Evolutionary conservation across 2,113 vertebrate species (phyloP), one percentile per base, ranked within the genome.

Genomic region (Rhynchopsitta pachyrhyncha): DNA sequence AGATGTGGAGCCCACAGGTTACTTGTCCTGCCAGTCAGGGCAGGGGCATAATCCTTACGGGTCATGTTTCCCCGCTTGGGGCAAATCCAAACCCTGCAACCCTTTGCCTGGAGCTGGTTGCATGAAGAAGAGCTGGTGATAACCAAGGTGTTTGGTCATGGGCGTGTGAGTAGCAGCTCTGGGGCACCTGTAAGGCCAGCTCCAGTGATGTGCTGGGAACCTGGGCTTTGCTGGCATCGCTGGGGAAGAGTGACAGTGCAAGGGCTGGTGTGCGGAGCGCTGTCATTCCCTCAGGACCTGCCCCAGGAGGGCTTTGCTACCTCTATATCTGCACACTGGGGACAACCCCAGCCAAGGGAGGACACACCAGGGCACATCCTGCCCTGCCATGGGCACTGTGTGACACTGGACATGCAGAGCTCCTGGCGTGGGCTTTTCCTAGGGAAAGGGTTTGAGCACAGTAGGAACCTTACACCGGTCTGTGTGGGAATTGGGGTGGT

Each of bases 241-340:
- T 44, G 16, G 24, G 86, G 60, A 11, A 75, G 44, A 37, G 24
- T 7, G 13, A 10, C 22, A 3, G 7, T 71, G 24, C 0, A 0
- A 70, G 37, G 6, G 18, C 27, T 10, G 8, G 13, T 8, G n/a
- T 25, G 8, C 44, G 46, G 23, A 50, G 25, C 5, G 10, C 7
- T 24, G 35, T 8, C 1, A 0, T 27, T 29, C 4, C 20, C 27
- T 69, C 44, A 66, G 13, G 5, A 81, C 16, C 13, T 89, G 25
- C 6, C 15, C 13, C 53, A 33, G 47, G 7, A 33, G 10, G 33
- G 3, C 10, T 77, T 83, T 28, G 3, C 5, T 88, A 12, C 20
- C 27, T 84, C 27, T 29, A 15, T 22, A 25, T 62, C 44, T 62
- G 29, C 31, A 41, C 7, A 33, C 10, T 1, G 2, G 11, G 22